These are phyloP conservation scores for Brachypalpus laphriformis DNA, from an alignment of 2,888 invertebrate genomes.

Conservation along the genomic window DNA sequence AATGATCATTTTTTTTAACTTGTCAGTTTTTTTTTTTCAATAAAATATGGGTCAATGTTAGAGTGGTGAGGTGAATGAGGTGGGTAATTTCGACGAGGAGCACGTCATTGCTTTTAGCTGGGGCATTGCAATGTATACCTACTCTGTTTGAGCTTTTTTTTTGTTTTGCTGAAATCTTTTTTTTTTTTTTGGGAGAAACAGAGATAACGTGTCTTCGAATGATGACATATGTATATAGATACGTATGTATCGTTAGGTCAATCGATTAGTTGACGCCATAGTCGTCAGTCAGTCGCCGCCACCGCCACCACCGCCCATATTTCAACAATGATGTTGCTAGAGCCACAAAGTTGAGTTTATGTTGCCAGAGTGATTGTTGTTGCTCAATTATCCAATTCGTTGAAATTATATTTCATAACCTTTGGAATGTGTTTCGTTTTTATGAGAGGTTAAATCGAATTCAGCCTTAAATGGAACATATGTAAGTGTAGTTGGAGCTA, in stretches of 20 bases:
- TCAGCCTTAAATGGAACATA: constrained; percentile 53
- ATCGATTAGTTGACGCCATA: constrained; percentile 66
- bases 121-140: constrained; percentile 28
- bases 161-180: constrained; percentile 25
- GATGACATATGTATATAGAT: too few species aligned
- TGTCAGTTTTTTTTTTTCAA: constrained; percentile 57
- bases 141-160: neutral
- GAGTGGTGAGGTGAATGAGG: constrained; percentile 49
- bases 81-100: constrained; percentile 37
- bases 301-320: constrained; percentile 46
- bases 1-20: constrained; percentile 60
- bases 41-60: constrained; percentile 81
- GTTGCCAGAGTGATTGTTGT: constrained; percentile 60
- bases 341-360: constrained; percentile 48
- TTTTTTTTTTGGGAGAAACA: neutral
- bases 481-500: constrained; percentile 10
- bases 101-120: constrained; percentile 45
- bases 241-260: constrained; percentile 60
- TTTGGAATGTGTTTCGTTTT: constrained; percentile 53
- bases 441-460: constrained; percentile 59
- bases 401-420: constrained; percentile 67
- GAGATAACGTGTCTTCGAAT: constrained; percentile 26
- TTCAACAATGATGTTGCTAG: constrained; percentile 57
- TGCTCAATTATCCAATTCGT: constrained; percentile 69
- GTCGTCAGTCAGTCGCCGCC: constrained; percentile 5